Evolutionary conservation across 2,888 invertebrate genomes (phyloP).

Genomic region (Drosophila limbata): DNA sequence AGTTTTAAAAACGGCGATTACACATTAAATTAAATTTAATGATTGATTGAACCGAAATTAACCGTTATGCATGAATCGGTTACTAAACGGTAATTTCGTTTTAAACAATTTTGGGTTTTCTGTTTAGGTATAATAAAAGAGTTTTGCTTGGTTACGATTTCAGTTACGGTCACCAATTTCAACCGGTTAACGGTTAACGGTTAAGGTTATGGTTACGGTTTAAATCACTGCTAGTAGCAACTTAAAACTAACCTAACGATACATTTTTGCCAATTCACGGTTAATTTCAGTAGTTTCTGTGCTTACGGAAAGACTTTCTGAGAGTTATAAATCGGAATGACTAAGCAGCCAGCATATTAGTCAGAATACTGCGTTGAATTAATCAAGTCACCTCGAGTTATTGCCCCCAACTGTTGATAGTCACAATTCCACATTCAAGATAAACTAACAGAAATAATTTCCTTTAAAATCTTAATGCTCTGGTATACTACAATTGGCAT

Average conservation of each 20-base stretch:
- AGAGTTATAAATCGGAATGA: neutral
- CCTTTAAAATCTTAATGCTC: neutral
- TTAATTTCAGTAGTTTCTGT: neutral
- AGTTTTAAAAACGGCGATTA: too few relatives aligned
- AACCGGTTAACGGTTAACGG: too few relatives aligned
- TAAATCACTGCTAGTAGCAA: neutral
- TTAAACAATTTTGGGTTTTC: too few relatives aligned
- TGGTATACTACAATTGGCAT: neutral
- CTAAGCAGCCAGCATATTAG: slow-evolving; percentile 3
- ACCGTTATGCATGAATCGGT: too few relatives aligned
- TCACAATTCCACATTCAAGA: neutral
- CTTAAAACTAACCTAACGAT: neutral
- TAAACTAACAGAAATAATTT: neutral
- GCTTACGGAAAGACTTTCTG: neutral
- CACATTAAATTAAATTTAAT: too few relatives aligned
- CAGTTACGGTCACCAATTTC: too few relatives aligned
- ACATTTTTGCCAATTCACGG: neutral
- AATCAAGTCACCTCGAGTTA: neutral
- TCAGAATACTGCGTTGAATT: neutral
- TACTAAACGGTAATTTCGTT: too few relatives aligned
- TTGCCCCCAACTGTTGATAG: neutral
- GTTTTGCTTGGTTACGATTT: too few relatives aligned
- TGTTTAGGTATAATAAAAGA: too few relatives aligned
- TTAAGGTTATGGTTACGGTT: too few relatives aligned
- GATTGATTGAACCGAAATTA: too few relatives aligned